These are phyloP conservation scores for Octonoba sinensis DNA, from an alignment of 2,888 invertebrate species.

Conservation along the genomic window DNA sequence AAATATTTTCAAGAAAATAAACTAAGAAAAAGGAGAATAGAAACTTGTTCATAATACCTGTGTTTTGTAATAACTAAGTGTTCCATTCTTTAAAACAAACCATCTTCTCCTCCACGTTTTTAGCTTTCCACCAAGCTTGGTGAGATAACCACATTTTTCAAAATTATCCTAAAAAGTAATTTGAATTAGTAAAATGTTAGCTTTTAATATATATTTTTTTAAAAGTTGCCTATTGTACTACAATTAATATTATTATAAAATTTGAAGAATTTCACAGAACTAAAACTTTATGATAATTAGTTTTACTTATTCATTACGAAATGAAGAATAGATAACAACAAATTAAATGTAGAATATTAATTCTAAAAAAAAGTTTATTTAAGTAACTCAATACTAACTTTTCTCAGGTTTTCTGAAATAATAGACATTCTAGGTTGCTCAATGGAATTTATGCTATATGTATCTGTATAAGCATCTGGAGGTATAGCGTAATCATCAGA, in stretches of 20 bases:
- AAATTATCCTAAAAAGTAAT: constrained; percentile 38
- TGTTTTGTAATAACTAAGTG: constrained; percentile 93
- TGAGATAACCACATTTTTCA: constrained; percentile 81
- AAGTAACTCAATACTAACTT: constrained; percentile 8
- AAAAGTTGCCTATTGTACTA: no score
- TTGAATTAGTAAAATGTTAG: no score
- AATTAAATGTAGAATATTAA: background rate
- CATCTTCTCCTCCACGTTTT: constrained; percentile 97
- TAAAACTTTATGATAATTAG: no score
- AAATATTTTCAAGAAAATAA: background rate
- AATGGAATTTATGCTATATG: constrained; percentile 56
- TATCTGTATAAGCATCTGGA: constrained; percentile 80
- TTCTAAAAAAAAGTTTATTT: background rate
- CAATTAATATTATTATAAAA: no score
- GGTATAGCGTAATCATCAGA: constrained; percentile 97
- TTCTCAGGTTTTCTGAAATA: constrained; percentile 35
- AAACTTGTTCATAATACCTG: constrained; percentile 73
- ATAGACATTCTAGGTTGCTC: constrained; percentile 44
- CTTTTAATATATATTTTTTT: no score
- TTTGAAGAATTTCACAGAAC: no score
- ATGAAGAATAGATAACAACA: background rate
- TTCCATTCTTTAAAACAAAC: constrained; percentile 94
- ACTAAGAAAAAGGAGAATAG: background rate
- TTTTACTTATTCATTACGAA: no score
- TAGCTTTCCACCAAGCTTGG: constrained; percentile 91